Evolutionary conservation across 2,113 vertebrate species (phyloP), one percentile per base, ranked within the genome.

Genomic region (Laticauda laticaudata): DNA sequence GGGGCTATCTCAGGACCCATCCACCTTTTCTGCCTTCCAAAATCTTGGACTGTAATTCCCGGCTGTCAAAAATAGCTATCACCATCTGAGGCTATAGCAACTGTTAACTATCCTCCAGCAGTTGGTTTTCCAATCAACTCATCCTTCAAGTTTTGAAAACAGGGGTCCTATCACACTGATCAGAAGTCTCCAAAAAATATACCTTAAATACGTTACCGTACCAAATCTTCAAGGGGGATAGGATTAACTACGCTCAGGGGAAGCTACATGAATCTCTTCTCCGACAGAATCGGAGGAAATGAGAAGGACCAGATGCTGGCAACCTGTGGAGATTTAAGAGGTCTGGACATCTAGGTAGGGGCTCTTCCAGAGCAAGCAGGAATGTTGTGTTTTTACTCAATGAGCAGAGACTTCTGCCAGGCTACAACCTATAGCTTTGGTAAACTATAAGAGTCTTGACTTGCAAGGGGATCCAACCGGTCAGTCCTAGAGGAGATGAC

Each of bases 201-300:
- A 39, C 69, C n/a, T 8, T 81, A 81, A 81, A 81, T 34, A 39
- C 0, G 5, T 81, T 20, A 81, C 69, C 15, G 15, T 39, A 39
- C n/a, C 69, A 81, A 81, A 81, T 81, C 69, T 81, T 81, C n/a
- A 39, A 39, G 69, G 15, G 15, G n/a, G n/a, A 81, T 20, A 8
- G 5, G n/a, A 81, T 81, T 81, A 81, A n/a, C 5, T 81, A 15
- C 6, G 6, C 69, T 81, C n/a, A 8, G n/a, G n/a, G 15, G 69
- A 39, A 81, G 6, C n/a, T 3, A 39, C 26, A 39, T 8, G n/a
- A 39, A 39, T 81, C 69, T 81, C n/a, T 81, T 81, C 69, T 39
- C 15, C n/a, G 0, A 15, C 0, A 1, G n/a, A 39, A 81, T 39
- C 5, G 0, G 6, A 20, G 15, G n/a, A 39, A 20, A 39, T 20